phyloP scores from a whole-genome alignment of 2,113 vertebrate species.

The Polyodon spathula region DNA sequence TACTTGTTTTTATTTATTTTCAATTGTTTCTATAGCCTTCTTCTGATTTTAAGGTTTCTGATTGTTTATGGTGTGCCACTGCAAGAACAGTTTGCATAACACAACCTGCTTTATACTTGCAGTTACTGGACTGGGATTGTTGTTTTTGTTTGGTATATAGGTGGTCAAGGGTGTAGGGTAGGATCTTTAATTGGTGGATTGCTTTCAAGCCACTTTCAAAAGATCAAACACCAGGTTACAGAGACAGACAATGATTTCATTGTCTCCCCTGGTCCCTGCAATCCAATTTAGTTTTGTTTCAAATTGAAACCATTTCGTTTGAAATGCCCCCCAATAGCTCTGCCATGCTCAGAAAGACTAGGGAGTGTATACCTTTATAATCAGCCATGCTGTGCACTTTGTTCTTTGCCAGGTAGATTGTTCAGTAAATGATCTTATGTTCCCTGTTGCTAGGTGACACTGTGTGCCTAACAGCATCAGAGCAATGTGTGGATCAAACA shows the following conservation, averaged over 20 bases:
- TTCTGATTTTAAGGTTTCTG: too few relatives aligned
- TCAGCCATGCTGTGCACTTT: conserved; percentile 29
- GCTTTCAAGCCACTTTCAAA: not conserved
- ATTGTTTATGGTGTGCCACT: not conserved
- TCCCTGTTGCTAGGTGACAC: conserved; percentile 61
- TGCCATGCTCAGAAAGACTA: conserved; percentile 43
- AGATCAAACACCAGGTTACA: not conserved
- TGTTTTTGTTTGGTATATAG: not conserved
- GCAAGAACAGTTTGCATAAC: not conserved
- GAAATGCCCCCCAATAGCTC: conserved; percentile 24
- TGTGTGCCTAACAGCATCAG: conserved; percentile 55
- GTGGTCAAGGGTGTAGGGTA: not conserved
- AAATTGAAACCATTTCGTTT: conserved; percentile 1
- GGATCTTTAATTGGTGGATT: not conserved
- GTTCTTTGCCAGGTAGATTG: conserved; percentile 26
- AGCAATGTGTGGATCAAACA: conserved; percentile 48
- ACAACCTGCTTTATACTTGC: not conserved
- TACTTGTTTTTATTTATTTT: too few relatives aligned
- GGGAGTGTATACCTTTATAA: conserved; percentile 29
- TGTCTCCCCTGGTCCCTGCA: conserved; percentile 8
- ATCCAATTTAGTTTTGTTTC: conserved; percentile 25
- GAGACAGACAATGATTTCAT: not conserved
- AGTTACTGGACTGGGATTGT: not conserved
- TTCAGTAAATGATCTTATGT: conserved; percentile 59
- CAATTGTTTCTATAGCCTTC: too few relatives aligned